Base-by-base conservation (phyloP, 1,140 invertebrate genomes). In the Palaemon carinicauda region DNA sequence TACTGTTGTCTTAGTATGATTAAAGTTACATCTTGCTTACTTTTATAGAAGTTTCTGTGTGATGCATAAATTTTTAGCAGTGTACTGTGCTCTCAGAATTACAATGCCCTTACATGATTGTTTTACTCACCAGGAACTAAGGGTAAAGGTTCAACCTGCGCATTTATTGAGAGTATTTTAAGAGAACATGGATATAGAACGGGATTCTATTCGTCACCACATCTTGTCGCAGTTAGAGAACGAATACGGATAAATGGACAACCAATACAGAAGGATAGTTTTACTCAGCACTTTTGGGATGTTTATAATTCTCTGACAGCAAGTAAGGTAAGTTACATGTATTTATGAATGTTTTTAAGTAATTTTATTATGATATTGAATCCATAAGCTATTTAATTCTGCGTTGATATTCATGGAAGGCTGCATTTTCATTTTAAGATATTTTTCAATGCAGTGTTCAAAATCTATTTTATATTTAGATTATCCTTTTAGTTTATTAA, bases 181-280 rank as follows among this genome's bases (percentile, higher is more conserved):
- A 93, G 96, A 0, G 91, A 94, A 69, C 94, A 97, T 91, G 97
- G 97, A 1, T 96, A 94, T 90, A 95, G 93, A 90, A 99, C 98
- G 0, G 99, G 98, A 3, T 97, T 99, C 90, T 99, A 95, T 91
- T 97, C 96, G 54, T 99, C 98, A 0, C 99, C 99, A 1, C 99
- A 99, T 92, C 91, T 99, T 21, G 92, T 99, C 10, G 94, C 95
- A 65, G 97, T 97, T 0, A 93, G 96, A n/a, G 99, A 99, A 91
- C 93, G 99, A 78, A 97, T 99, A 81, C 93, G 95, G 74, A 94
- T 99, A 41, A 94, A 97, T 92, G 98, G 98, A 0, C 89, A 92
- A 77, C 94, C 96, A 0, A 92, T 99, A 73, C 92, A 92, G 27
- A 93, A 96, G 90, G 91, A 94, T 0, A 91, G 93, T 87, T 99